These are phyloP conservation scores for Garrulus glandarius DNA, from an alignment of 2,797 vertebrate genomes.

Conservation along the genomic window DNA sequence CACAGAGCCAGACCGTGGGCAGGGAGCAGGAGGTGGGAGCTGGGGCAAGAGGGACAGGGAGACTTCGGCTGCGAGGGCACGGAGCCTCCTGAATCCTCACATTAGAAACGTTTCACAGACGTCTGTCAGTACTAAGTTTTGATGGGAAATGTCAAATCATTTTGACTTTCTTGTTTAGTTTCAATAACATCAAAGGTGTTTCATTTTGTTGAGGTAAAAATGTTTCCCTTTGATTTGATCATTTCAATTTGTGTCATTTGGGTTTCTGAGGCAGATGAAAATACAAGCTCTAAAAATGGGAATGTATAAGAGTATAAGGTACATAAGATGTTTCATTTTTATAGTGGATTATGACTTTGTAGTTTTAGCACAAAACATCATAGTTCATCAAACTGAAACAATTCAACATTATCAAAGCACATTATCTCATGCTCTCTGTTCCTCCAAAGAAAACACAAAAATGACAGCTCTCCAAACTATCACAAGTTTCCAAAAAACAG, in stretches of 20 bases:
- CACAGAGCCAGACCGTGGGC: fast-evolving
- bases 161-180: constrained; percentile 34
- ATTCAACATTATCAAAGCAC: not conserved
- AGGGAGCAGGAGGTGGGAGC: not conserved
- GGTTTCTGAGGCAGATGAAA: not conserved
- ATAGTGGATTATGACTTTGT: not conserved
- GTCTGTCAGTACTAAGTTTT: not conserved
- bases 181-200: constrained; percentile 34
- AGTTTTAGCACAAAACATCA: not conserved
- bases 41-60: not conserved
- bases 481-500: not conserved
- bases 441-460: not conserved
- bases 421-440: not conserved
- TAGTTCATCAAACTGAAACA: not conserved
- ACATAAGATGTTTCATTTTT: not conserved
- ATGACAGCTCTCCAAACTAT: not conserved
- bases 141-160: not conserved
- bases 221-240: constrained; percentile 29
- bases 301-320: not conserved
- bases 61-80: fast-evolving
- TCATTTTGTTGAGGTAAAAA: constrained; percentile 24
- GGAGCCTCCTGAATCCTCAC: not conserved
- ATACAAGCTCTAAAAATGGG: not conserved
- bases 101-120: not conserved
- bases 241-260: not conserved